Base-by-base conservation (phyloP, 2,888 invertebrate species). In the Bugula neritina region DNA sequence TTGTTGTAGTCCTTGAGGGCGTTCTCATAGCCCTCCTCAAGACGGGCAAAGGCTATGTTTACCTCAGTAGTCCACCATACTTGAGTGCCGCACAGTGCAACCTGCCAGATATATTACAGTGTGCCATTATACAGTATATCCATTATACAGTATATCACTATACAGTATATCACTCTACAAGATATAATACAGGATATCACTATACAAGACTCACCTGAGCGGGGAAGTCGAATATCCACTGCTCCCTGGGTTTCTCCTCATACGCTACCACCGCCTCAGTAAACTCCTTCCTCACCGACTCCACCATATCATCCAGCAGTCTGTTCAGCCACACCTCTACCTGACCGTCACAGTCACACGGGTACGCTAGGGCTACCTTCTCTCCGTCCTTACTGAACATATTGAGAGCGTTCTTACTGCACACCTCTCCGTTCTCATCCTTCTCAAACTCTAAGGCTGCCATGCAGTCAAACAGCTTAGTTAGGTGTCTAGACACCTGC, bases 41-140 rank as follows among this genome's bases (percentile, higher is more conserved):
- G 85, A 78, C 93, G 88, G 3, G 90, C 88, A 81, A 95, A 94
- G 0, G 94, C 94, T 78, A 92, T 90, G 80, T 92, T 93, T 0
- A 94, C 94, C 85, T 96, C 95, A 0, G 93, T 92, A 0, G 94
- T 92, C 97, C 97, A 97, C 93, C 94, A 96, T 77, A 97, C 95
- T 87, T 97, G 97, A 0, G 95, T 93, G 3, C 94, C 93, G 81
- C 94, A 94, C 35, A 96, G 87, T 0, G 94, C 93, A 21, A 94
- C 91, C 63, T 63, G 31, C 27, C 2, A 63, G n/a, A 27, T 17
- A 43, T 10, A 43, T 17, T 10, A 43, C 43, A 43, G n/a, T n/a
- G n/a, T n/a, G n/a, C n/a, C n/a, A n/a, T n/a, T n/a, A n/a, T n/a
- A n/a, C 43, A 43, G 43, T 43, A 43, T 17, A 43, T 43, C 5